Base-by-base conservation (phyloP, 2,113 vertebrate genomes). In the Stegastes partitus region DNA sequence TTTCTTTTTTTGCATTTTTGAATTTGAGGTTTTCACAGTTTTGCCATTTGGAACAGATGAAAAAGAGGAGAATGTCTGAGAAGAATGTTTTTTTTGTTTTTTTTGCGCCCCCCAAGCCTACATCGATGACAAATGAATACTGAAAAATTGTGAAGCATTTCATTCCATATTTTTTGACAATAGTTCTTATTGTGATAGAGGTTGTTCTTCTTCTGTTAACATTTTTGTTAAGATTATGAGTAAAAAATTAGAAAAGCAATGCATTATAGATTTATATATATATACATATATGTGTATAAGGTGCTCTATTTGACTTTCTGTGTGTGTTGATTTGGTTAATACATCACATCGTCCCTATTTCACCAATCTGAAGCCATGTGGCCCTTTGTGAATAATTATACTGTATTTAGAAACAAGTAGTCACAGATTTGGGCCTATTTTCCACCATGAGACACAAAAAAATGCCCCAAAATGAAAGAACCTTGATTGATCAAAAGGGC, bases 101-200 rank as follows among this genome's bases (percentile, higher is more conserved):
- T n/a, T n/a, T n/a, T n/a, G n/a, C n/a, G n/a, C 26, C 31, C 31
- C 37, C 44, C 4, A 34, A 23, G 10, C 39, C 31, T 42, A 44
- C 64, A 65, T 55, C 3, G 1, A 71, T 58, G 62, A 84, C 59
- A 71, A 63, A 5, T 31, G 55, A 61, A 45, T 59, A 12, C 51
- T 77, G 67, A 80, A 59, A 76, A 75, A 67, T 69, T 84, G 83
- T 84, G 82, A 88, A 83, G 49, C 71, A 37, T 75, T 90, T 75
- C 47, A 88, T 86, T 84, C 65, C 51, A 75, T 79, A 58, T 26
- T 57, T 25, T 68, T 79, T 68, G 73, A 88, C 47, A 71, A 64
- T 84, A 77, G 73, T 62, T 87, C 21, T 82, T 79, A n/a, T 86
- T 78, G 66, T 87, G 68, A 76, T 81, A 81, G 68, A 86, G 57